Evolutionary conservation across 2,888 invertebrate species (phyloP).

Genomic region (Drosophila seclusa): DNA sequence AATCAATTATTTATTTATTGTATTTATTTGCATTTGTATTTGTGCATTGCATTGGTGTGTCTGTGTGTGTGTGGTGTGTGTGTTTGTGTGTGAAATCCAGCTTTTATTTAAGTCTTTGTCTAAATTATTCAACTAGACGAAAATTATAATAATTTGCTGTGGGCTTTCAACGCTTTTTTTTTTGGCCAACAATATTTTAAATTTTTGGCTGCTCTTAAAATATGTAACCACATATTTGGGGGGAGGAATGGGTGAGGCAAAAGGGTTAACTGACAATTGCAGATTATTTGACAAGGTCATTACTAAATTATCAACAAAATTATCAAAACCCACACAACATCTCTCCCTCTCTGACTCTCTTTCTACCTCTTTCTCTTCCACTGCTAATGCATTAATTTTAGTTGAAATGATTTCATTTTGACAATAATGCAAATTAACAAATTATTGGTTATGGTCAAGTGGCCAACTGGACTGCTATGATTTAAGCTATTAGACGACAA

Average conservation of each 20-base stretch:
- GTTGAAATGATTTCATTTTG: background rate
- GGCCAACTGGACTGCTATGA: background rate
- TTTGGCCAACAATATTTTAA: constrained; percentile 34
- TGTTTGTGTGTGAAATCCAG: constrained; percentile 44
- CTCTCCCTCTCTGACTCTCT: background rate
- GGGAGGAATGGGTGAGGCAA: background rate
- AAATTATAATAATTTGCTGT: constrained; percentile 34
- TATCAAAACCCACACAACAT: background rate
- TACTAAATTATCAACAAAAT: constrained; percentile 40
- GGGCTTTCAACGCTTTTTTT: constrained; percentile 16
- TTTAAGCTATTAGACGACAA: background rate
- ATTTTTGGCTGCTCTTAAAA: constrained; percentile 8
- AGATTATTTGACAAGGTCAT: constrained; percentile 50
- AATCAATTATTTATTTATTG: constrained; percentile 70
- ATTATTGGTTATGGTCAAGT: constrained; percentile 38
- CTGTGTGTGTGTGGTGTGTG: constrained; percentile 22
- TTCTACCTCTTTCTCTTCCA: background rate
- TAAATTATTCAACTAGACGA: constrained; percentile 55
- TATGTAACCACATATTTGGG: constrained; percentile 1
- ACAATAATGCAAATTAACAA: constrained; percentile 12
- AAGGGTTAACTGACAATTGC: constrained; percentile 21
- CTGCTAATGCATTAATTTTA: background rate
- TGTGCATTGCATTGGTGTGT: constrained; percentile 20
- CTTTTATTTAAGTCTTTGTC: constrained; percentile 60
- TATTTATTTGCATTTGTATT: constrained; percentile 27